A percentile compares a stretch with the other conserved stretches of the same genome.
Conservation (phyloP, 2,113 vertebrate species). For the Marmota flaviventris region DNA sequence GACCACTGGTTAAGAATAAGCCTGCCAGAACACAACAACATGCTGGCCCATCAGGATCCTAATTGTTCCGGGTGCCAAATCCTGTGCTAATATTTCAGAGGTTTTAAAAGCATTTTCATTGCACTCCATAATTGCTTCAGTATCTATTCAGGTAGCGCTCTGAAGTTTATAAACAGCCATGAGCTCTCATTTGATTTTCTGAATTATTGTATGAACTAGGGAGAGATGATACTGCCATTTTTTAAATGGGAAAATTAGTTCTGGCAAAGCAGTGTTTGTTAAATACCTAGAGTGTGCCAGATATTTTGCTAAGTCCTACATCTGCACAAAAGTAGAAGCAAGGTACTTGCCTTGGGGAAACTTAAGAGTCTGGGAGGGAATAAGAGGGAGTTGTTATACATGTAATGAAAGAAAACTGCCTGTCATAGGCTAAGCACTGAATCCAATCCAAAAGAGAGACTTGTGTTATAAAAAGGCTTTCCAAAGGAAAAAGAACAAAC, state of each 20-base stretch:
- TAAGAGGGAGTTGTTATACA: background rate
- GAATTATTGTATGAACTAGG: background rate
- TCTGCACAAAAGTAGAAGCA: background rate
- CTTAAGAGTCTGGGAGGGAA: background rate
- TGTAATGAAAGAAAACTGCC: background rate
- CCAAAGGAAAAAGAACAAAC: background rate
- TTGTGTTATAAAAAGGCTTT: background rate
- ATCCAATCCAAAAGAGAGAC: background rate
- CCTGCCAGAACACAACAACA: background rate
- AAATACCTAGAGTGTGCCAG: background rate
- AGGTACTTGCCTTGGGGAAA: background rate
- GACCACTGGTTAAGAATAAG: background rate
- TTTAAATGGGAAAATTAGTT: background rate
- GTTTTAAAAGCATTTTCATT: background rate
- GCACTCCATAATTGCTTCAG: background rate
- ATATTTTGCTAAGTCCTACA: background rate
- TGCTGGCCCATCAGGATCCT: background rate
- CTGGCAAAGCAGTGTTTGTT: background rate
- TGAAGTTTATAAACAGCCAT: constrained; percentile 30
- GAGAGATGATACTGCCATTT: background rate
- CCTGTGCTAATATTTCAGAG: background rate
- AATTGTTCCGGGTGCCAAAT: background rate
- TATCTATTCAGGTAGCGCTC: background rate
- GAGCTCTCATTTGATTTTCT: background rate
- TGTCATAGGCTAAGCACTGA: background rate